These are phyloP conservation scores for Paramuricea clavata DNA, from an alignment of 92 coral and sea anemone species.

Conservation along the genomic window DNA sequence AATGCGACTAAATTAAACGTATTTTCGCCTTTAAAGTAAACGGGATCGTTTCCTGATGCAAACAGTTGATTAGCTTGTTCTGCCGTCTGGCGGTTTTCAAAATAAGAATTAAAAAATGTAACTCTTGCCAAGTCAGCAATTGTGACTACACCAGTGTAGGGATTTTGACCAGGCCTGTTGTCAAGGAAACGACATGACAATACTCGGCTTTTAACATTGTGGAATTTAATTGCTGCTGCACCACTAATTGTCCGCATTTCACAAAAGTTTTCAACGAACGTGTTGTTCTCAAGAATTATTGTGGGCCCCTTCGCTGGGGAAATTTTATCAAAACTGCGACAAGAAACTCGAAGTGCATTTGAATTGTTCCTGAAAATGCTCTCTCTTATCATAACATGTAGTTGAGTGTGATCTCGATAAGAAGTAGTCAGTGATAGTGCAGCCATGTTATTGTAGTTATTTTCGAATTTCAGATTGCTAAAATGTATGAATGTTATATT, in stretches of 20 bases:
- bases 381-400: background rate
- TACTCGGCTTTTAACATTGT: background rate
- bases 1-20: background rate
- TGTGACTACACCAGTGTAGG: background rate
- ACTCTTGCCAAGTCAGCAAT: background rate
- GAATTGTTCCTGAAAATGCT: conserved; percentile 11
- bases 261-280: background rate
- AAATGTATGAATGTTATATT: background rate
- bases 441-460: background rate
- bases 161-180: background rate
- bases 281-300: background rate
- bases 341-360: background rate
- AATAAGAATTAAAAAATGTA: background rate
- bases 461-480: background rate
- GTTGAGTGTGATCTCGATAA: no score
- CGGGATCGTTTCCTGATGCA: background rate
- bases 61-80: background rate
- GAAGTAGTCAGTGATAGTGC: background rate
- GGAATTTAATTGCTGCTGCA: background rate
- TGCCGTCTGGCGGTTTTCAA: background rate
- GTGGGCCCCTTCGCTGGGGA: background rate
- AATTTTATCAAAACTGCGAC: background rate
- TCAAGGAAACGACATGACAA: conserved; percentile 33
- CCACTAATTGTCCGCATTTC: background rate
- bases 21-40: background rate